Conservation (phyloP, 2,113 vertebrate species). For the Brienomyrus brachyistius region DNA sequence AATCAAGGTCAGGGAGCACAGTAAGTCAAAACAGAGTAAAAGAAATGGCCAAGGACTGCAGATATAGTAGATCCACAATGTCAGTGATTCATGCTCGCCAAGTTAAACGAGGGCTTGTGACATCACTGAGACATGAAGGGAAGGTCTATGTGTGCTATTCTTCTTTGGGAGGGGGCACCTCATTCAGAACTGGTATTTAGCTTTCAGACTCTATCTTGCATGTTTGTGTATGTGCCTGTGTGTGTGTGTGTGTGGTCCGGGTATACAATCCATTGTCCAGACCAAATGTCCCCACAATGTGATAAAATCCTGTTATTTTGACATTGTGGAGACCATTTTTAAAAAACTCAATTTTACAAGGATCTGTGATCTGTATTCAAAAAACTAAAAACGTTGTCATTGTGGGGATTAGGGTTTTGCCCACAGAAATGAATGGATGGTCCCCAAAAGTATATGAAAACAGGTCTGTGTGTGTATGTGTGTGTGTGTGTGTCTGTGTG, state of each 20-base stretch:
- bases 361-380: no score
- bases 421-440: no score
- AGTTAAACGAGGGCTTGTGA: neutral
- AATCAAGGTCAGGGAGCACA: slow-evolving; percentile 4
- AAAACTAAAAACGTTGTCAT: no score
- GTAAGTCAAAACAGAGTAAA: neutral
- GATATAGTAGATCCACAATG: neutral
- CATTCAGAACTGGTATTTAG: neutral
- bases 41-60: neutral
- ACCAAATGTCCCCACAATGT: no score
- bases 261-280: no score
- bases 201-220: neutral
- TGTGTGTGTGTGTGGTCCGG: neutral
- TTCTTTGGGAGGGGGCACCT: neutral
- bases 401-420: no score
- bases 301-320: no score
- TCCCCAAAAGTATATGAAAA: no score
- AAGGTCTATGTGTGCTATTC: neutral
- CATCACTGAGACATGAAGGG: neutral
- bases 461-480: neutral
- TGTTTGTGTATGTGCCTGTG: neutral
- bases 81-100: slow-evolving; percentile 5
- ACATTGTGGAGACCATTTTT: no score
- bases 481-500: no score
- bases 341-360: no score